Percentiles rank a stretch among this genome's conserved stretches.
Evolutionary conservation across 1,140 invertebrate genomes (phyloP).

Genomic region (Papilio dardanus): DNA sequence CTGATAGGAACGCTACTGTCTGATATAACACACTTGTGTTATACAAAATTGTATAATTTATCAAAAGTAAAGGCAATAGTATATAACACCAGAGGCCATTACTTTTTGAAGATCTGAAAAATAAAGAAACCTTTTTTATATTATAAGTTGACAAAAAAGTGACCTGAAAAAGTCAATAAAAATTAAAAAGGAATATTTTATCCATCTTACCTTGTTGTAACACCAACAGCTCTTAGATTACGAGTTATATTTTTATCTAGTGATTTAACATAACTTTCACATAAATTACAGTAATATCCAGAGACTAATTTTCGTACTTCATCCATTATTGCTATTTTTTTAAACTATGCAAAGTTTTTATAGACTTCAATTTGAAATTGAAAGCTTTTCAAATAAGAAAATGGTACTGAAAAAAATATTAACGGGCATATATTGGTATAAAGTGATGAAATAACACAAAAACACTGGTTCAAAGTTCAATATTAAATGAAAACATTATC

Average conservation of each 20-base stretch:
- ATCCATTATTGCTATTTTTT: background rate
- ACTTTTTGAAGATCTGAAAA: constrained; percentile 61
- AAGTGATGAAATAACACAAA: background rate
- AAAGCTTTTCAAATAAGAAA: background rate
- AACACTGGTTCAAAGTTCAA: background rate
- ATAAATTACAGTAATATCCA: background rate
- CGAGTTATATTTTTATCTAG: constrained; percentile 52
- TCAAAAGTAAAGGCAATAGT: constrained; percentile 61
- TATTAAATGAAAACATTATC: background rate
- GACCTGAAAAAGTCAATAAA: background rate
- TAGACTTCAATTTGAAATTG: background rate
- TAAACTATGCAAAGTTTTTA: background rate
- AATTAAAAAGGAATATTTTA: constrained; percentile 8
- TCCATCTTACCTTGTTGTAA: constrained; percentile 55
- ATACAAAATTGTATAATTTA: constrained; percentile 52
- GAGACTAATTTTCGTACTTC: background rate
- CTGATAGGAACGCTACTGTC: constrained; percentile 53
- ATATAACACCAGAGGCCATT: constrained; percentile 70
- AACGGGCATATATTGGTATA: background rate
- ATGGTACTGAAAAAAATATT: background rate
- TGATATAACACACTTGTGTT: constrained; percentile 61
- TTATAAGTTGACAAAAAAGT: no score
- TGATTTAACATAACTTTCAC: constrained; percentile 32
- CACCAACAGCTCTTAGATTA: constrained; percentile 50
- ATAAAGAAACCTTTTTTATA: constrained; percentile 24